Evolutionary conservation across 1,140 invertebrate genomes (phyloP).

Genomic region (Zophobas morio): DNA sequence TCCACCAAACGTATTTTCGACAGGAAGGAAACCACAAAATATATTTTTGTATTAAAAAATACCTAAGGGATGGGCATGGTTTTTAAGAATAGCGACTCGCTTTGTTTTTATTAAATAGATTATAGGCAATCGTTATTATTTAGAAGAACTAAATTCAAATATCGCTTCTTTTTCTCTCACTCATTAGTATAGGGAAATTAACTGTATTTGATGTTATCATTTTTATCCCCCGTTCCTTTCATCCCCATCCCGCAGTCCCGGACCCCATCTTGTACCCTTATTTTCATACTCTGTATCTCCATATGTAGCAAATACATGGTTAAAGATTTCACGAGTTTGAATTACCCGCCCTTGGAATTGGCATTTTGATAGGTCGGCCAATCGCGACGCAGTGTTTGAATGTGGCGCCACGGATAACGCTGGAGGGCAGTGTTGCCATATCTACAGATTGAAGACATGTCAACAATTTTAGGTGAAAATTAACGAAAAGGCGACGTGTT

Average conservation of each 20-base stretch:
- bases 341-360: background rate
- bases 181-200: conserved; percentile 16
- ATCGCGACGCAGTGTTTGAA: background rate
- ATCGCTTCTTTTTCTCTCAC: conserved; percentile 28
- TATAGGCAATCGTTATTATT: conserved; percentile 43
- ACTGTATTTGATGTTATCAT: conserved; percentile 32
- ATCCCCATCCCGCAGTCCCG: conserved; percentile 8
- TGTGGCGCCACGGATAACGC: too few relatives aligned
- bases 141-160: conserved; percentile 47
- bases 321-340: conserved; percentile 32
- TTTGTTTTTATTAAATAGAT: conserved; percentile 21
- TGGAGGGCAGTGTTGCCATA: too few relatives aligned
- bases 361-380: background rate
- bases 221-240: background rate
- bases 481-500: too few relatives aligned
- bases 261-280: conserved; percentile 26
- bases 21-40: conserved; percentile 17
- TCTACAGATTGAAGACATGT: too few relatives aligned
- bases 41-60: conserved; percentile 33
- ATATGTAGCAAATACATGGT: conserved; percentile 48
- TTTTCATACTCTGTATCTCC: conserved; percentile 48
- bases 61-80: conserved; percentile 35
- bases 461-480: too few relatives aligned
- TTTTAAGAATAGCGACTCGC: conserved; percentile 28
- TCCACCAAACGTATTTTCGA: conserved; percentile 8